These are phyloP conservation scores for Mesochorus sp. DNA, from an alignment of 2,888 invertebrate genomes.

Conservation along the genomic window DNA sequence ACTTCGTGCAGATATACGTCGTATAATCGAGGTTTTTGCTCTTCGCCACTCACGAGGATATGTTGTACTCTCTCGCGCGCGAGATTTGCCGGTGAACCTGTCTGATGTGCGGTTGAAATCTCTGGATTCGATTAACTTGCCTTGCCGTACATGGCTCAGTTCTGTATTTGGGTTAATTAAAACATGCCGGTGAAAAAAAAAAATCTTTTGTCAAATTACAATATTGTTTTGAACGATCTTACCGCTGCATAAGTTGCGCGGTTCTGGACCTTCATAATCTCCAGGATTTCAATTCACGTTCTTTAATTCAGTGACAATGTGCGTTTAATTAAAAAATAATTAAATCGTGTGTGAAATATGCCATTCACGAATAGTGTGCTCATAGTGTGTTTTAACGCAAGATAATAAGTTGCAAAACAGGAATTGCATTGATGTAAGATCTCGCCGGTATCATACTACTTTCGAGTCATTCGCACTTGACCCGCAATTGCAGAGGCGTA, in stretches of 20 bases:
- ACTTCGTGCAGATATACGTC: neutral
- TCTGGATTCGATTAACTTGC: too few relatives aligned
- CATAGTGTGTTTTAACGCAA: constrained; percentile 41
- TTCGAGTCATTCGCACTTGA: constrained; percentile 72
- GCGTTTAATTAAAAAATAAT: neutral
- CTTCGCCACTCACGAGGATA: too few relatives aligned
- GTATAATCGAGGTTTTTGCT: neutral
- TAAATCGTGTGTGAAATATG: neutral
- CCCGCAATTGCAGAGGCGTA: constrained; percentile 75
- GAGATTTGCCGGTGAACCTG: too few relatives aligned
- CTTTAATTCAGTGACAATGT: neutral
- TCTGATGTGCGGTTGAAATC: too few relatives aligned
- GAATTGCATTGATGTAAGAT: constrained; percentile 32
- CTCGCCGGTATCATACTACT: constrained; percentile 71
- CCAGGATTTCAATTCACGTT: neutral
- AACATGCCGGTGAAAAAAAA: too few relatives aligned
- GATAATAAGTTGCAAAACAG: constrained; percentile 62
- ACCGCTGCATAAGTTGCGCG: too few relatives aligned
- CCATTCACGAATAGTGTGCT: neutral
- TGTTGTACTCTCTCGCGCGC: too few relatives aligned
- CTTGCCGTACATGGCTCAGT: too few relatives aligned
- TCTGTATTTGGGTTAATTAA: too few relatives aligned
- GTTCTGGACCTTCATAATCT: too few relatives aligned
- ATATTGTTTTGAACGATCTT: too few relatives aligned
- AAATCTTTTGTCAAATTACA: too few relatives aligned